phyloP scores from a whole-genome alignment of 2,113 vertebrate genomes.

The Cynopterus brachyotis region DNA sequence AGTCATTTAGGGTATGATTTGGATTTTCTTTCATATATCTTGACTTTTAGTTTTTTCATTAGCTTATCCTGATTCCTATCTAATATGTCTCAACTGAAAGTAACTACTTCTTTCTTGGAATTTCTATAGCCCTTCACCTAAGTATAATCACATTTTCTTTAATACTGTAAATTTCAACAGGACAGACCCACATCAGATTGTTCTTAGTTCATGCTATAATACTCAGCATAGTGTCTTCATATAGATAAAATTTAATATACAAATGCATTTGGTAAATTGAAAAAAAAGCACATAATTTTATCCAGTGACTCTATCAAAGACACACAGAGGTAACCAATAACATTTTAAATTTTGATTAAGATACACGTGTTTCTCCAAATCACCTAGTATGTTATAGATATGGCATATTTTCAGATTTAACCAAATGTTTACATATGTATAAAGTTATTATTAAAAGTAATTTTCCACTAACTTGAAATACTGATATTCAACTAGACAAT shows the following conservation, averaged over 20 bases:
- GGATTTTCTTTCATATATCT: neutral
- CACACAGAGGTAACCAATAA: neutral
- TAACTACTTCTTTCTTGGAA: neutral
- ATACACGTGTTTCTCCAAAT: neutral
- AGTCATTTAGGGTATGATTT: neutral
- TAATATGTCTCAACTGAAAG: neutral
- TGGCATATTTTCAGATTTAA: neutral
- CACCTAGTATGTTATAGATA: neutral
- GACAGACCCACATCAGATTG: neutral
- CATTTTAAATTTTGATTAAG: neutral
- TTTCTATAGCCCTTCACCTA: neutral
- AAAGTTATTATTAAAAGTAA: conserved; percentile 4
- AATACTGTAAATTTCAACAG: neutral
- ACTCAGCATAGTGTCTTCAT: neutral
- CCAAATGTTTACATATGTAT: neutral
- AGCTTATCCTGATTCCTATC: neutral
- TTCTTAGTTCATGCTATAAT: neutral
- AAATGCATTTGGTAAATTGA: neutral
- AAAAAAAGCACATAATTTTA: neutral
- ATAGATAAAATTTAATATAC: neutral
- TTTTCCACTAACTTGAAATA: neutral
- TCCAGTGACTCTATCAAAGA: neutral
- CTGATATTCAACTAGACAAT: neutral
- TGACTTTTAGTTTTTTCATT: neutral
- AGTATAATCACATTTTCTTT: neutral